Percentiles rank a stretch among this genome's conserved stretches.
phyloP scores from a whole-genome alignment of 2,113 vertebrate species.

The Apus apus region DNA sequence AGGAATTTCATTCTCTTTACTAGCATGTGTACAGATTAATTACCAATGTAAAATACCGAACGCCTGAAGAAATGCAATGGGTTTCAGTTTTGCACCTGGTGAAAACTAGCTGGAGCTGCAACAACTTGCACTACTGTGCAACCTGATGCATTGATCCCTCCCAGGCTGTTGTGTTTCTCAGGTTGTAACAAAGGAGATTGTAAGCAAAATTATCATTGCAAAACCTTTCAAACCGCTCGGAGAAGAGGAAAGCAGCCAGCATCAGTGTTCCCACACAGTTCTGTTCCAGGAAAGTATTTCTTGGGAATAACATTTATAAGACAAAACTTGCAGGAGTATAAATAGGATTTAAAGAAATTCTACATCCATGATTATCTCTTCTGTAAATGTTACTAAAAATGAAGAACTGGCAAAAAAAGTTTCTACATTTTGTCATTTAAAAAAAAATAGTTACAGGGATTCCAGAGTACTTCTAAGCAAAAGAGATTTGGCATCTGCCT shows the following conservation, averaged over 20 bases:
- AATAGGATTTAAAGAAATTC: not conserved
- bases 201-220: constrained; percentile 23
- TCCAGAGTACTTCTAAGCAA: not conserved
- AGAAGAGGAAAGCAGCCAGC: not conserved
- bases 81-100: constrained; percentile 21
- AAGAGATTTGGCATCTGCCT: not conserved
- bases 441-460: not conserved
- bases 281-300: not conserved
- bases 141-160: not conserved
- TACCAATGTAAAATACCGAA: constrained; percentile 28
- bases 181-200: not conserved
- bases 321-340: not conserved
- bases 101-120: not conserved
- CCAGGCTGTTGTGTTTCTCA: not conserved
- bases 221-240: constrained; percentile 16
- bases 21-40: constrained; percentile 39
- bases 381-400: not conserved
- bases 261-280: not conserved
- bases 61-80: not conserved
- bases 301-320: not conserved
- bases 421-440: not conserved
- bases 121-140: not conserved
- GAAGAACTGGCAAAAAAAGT: not conserved
- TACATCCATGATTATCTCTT: not conserved
- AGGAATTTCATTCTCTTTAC: constrained; percentile 5